A percentile compares a stretch with the other conserved stretches of the same genome.
Evolutionary conservation across 2,113 vertebrate genomes (phyloP).

Genomic region (Stigmatopora nigra): DNA sequence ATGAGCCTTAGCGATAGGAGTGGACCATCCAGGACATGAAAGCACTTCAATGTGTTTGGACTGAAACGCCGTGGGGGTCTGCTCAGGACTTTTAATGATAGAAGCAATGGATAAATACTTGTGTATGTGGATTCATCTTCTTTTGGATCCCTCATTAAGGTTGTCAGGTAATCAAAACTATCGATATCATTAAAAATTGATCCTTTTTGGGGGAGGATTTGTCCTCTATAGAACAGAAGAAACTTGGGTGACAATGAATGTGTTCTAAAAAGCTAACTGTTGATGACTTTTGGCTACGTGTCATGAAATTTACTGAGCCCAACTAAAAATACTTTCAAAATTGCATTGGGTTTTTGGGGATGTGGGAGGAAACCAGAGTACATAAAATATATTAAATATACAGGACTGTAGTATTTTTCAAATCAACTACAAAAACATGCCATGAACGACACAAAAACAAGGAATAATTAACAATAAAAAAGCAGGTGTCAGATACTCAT

Average conservation of each 20-base stretch:
- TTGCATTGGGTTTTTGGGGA: background rate
- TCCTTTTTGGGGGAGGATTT: background rate
- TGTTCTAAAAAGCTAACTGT: background rate
- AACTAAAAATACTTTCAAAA: background rate
- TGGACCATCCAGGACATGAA: constrained; percentile 61
- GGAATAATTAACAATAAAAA: background rate
- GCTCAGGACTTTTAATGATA: constrained; percentile 49
- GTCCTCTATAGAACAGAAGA: background rate
- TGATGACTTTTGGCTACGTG: background rate
- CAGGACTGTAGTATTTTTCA: background rate
- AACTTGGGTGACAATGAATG: background rate
- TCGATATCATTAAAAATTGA: background rate
- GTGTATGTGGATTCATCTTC: background rate
- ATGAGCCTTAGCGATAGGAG: constrained; percentile 55
- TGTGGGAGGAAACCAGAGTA: too few relatives aligned
- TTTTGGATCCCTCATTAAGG: background rate
- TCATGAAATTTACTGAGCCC: background rate
- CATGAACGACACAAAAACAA: background rate
- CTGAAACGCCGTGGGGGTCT: constrained; percentile 45
- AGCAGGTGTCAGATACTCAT: too few relatives aligned
- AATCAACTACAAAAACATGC: background rate
- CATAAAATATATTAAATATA: background rate
- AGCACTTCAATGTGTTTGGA: constrained; percentile 63
- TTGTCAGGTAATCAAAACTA: background rate
- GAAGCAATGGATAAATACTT: constrained; percentile 41